Base-by-base conservation (phyloP, 1,140 invertebrate genomes). In the Dendrolimus kikuchii region DNA sequence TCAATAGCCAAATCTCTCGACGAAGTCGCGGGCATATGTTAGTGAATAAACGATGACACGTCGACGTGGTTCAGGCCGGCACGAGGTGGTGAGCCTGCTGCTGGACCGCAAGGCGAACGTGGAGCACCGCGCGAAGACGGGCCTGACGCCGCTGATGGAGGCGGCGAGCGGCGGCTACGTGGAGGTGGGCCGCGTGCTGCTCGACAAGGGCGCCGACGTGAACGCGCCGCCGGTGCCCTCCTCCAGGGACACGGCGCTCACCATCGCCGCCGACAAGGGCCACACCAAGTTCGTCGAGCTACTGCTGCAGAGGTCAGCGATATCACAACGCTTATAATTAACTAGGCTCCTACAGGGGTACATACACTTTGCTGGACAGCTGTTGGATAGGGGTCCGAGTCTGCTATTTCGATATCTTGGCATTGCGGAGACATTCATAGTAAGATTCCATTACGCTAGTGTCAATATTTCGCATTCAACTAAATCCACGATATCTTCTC, bases 151-250 rank as follows among this genome's bases (percentile, higher is more conserved):
- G 3, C 87, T 99, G 2, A 99, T 99, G 99, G 99, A 99, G 88
- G 98, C 98, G 49, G 98, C 99, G 0, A 99, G 97, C 74, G 98
- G 98, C 53, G 98, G 98, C 39, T 99, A 99, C 87, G 97, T 99
- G 7, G 98, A 99, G 77, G 99, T 99, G 40, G 98, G 98, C 0
- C 89, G 95, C 57, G 96, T 99, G 8, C 88, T 99, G 37, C 88
- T 99, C 10, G 96, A 98, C 70, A 97, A 98, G 88, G 96, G 96
- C 9, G 98, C 98, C 7, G 98, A 99, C 89, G 98, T 99, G 0
- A 99, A 99, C 88, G 98, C 98, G 6, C 94, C 97, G 23, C 98
- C 98, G 7, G 98, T 99, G 47, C 98, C 98, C 8, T 98, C 97
- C 5, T 98, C 97, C 8, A 89, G 98, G 49, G 98, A 99, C 84